Conservation (phyloP, 2,113 vertebrate genomes). For the Apaloderma vittatum region DNA sequence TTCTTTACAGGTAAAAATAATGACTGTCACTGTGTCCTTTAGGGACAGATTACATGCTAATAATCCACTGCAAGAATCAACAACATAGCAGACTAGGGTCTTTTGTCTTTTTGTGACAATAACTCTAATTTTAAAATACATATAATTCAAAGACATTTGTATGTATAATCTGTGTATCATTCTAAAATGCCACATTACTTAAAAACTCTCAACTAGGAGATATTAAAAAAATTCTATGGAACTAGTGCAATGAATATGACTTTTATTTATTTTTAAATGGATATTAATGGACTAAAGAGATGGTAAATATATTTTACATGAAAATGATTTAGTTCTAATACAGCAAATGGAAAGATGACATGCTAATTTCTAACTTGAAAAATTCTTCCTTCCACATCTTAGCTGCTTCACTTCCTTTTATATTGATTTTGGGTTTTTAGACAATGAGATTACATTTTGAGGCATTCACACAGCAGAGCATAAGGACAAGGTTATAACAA, state of each 20-base stretch:
- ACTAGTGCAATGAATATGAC: neutral
- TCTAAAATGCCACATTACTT: conserved; percentile 13
- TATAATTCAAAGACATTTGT: neutral
- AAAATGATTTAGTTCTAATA: conserved; percentile 38
- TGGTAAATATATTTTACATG: conserved; percentile 37
- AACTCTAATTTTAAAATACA: neutral
- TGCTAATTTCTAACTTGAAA: conserved; percentile 54
- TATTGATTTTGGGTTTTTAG: conserved; percentile 61
- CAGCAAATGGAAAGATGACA: neutral
- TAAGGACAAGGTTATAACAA: conserved; percentile 47
- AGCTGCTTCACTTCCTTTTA: conserved; percentile 29
- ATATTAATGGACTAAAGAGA: conserved; percentile 22
- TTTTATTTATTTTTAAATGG: conserved; percentile 41
- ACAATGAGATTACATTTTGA: conserved; percentile 54
- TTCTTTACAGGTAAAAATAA: neutral
- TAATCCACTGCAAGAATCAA: neutral
- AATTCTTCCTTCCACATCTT: conserved; percentile 28
- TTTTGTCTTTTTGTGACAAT: neutral
- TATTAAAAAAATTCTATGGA: neutral
- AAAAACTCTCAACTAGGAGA: neutral
- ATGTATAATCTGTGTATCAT: neutral
- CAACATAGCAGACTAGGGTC: neutral
- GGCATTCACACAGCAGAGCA: neutral
- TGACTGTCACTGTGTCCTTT: neutral
- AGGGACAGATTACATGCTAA: neutral